phyloP scores from a whole-genome alignment of 2,797 vertebrate species.

The Basileuterus tristriatus region DNA sequence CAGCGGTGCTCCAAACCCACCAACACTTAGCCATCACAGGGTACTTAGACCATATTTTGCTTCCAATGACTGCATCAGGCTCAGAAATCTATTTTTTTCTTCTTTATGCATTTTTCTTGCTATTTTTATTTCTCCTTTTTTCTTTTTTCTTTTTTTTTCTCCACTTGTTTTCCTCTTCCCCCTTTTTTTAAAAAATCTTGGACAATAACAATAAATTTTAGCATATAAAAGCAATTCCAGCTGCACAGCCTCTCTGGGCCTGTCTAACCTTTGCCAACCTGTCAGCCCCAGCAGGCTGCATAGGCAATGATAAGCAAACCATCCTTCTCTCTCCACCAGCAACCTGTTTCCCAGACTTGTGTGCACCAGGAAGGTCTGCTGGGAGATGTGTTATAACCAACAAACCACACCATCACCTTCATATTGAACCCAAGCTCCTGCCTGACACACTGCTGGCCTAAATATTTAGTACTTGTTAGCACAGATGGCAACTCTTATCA shows the following conservation, averaged over 20 bases:
- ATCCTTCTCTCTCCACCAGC: background rate
- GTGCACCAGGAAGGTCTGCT: background rate
- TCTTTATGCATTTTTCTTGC: fast-evolving
- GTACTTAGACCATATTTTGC: background rate
- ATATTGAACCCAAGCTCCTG: background rate
- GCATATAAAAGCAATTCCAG: background rate
- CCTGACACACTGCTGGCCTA: background rate
- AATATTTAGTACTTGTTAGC: background rate
- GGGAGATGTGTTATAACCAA: background rate
- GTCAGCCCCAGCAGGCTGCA: background rate
- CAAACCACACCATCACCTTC: background rate
- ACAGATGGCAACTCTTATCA: background rate
- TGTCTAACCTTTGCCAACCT: background rate
- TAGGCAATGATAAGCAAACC: background rate
- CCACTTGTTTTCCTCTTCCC: fast-evolving
- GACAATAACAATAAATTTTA: background rate
- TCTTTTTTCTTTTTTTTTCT: fast-evolving
- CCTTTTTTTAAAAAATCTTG: background rate
- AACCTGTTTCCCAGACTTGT: background rate
- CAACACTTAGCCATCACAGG: background rate
- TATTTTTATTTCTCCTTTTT: background rate
- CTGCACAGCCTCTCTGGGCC: background rate
- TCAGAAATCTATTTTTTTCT: background rate
- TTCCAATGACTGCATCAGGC: background rate
- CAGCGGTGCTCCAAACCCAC: background rate